phyloP scores from a whole-genome alignment of 2,888 invertebrate species.

The Hermaeophaga mercurialis region DNA sequence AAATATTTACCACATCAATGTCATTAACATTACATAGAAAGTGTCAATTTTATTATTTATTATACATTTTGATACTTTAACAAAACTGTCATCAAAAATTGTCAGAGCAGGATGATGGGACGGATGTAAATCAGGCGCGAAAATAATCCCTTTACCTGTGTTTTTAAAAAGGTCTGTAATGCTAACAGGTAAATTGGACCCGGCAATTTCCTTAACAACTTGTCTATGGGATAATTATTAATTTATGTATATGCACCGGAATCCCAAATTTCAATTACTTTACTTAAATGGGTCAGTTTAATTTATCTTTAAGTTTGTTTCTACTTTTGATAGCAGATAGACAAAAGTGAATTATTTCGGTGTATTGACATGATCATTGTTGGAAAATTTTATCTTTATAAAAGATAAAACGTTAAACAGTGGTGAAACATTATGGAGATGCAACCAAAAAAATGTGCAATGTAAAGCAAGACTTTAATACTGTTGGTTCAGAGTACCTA shows the following conservation, averaged over 20 bases:
- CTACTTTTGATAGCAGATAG: background rate
- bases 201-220: background rate
- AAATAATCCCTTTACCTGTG: conserved; percentile 4
- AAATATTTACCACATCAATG: too few species aligned
- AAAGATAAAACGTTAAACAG: conserved; percentile 21
- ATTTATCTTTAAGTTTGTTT: background rate
- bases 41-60: too few species aligned
- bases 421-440: conserved; percentile 29
- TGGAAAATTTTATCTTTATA: conserved; percentile 20
- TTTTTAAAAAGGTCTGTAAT: background rate
- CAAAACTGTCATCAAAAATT: too few species aligned
- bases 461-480: background rate
- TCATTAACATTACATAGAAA: too few species aligned
- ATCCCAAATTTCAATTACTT: background rate
- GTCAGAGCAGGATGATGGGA: too few species aligned
- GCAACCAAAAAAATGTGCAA: background rate
- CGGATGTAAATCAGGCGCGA: background rate
- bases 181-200: background rate
- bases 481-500: background rate
- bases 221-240: background rate
- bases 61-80: too few species aligned
- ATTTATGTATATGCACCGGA: too few species aligned
- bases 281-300: background rate
- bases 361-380: background rate
- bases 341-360: conserved; percentile 7